Conservation (phyloP, 2,888 invertebrate genomes). For the Caenorhabditis afra region DNA sequence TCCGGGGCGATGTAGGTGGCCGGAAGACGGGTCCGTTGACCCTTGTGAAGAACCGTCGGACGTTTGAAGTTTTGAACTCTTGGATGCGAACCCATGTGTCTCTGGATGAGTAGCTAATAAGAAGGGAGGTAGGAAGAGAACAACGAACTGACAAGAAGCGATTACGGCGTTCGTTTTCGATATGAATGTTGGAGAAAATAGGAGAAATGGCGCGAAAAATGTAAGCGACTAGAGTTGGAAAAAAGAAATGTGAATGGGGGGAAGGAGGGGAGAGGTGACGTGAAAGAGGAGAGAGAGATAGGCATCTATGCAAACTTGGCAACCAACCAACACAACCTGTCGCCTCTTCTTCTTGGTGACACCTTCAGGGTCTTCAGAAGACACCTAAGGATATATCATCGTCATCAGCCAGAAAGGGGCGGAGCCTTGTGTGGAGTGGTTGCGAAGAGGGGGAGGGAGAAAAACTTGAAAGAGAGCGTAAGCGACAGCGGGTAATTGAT, state of each 20-base stretch:
- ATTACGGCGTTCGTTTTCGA: neutral
- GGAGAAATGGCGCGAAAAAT: neutral
- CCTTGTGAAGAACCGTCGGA: conserved; percentile 44
- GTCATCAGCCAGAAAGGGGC: conserved; percentile 2
- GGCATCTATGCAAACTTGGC: conserved; percentile 13
- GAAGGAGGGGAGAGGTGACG: conserved; percentile 17
- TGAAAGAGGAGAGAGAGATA: conserved; percentile 10
- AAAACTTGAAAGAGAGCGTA: conserved; percentile 20
- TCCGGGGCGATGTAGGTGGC: conserved; percentile 52
- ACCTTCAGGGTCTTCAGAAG: too few species aligned
- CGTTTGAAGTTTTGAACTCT: conserved; percentile 55
- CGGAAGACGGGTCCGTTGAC: conserved; percentile 55
- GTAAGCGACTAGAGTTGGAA: neutral
- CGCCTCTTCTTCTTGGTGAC: too few species aligned
- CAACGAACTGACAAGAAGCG: neutral
- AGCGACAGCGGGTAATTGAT: conserved; percentile 18
- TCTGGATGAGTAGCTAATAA: conserved; percentile 10
- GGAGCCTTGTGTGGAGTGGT: neutral
- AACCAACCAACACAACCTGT: neutral
- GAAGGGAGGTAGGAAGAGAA: neutral
- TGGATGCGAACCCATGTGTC: conserved; percentile 34
- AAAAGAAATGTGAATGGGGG: conserved; percentile 11
- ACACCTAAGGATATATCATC: too few species aligned
- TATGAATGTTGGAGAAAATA: neutral
- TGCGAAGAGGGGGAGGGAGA: neutral